phyloP scores from a whole-genome alignment of 1,140 invertebrate species.

The Babylonia areolata region DNA sequence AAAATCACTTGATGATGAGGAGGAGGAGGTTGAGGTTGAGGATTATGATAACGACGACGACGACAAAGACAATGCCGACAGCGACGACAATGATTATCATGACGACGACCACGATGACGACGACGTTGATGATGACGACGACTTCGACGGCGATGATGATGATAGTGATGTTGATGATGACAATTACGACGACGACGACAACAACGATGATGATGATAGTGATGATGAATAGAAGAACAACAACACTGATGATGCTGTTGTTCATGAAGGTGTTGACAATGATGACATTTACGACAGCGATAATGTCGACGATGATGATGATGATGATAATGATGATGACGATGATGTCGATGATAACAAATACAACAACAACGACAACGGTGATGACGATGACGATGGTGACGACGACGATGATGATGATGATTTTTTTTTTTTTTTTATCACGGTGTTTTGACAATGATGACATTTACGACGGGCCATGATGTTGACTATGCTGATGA shows the following conservation, averaged over 20 bases:
- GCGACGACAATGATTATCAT: not conserved
- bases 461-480: not conserved
- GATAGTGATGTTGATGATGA: not conserved
- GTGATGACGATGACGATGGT: not conserved
- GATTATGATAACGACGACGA: not conserved
- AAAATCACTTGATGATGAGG: too few species aligned
- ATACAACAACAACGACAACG: not conserved
- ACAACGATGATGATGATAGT: not conserved
- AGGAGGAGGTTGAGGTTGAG: too few species aligned
- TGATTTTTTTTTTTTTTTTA: too few species aligned
- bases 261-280: not conserved
- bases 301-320: not conserved
- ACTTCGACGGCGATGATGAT: not conserved
- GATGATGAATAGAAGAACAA: not conserved
- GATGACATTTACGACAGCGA: not conserved
- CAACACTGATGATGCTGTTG: too few species aligned
- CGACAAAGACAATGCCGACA: not conserved
- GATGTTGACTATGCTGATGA: not conserved
- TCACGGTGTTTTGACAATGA: too few species aligned
- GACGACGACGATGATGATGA: not conserved
- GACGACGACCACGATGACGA: not conserved
- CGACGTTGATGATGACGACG: not conserved
- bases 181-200: not conserved
- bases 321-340: not conserved
- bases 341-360: not conserved